phyloP scores from a whole-genome alignment of 2,113 vertebrate species.

The Amazona vittata region DNA sequence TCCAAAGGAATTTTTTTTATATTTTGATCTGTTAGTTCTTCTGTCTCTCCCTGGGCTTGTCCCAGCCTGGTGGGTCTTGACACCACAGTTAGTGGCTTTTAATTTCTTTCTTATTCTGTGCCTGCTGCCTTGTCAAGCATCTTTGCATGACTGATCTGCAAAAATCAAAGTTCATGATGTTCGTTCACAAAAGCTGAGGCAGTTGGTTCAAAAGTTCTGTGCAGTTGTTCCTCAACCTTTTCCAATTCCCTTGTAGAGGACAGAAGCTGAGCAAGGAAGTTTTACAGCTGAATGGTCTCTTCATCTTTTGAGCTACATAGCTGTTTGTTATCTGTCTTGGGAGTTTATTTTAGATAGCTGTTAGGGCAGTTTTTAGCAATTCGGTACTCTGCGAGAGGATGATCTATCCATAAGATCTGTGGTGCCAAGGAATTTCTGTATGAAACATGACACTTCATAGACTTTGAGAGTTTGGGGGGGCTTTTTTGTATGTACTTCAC shows the following conservation, averaged over 20 bases:
- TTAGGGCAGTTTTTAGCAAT: background rate
- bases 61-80: background rate
- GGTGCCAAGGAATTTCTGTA: background rate
- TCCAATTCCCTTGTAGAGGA: background rate
- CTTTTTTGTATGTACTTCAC: background rate
- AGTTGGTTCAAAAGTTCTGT: background rate
- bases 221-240: background rate
- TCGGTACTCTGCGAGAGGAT: background rate
- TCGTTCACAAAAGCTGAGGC: background rate
- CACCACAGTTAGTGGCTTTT: background rate
- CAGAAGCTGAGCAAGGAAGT: background rate
- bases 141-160: background rate
- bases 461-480: background rate
- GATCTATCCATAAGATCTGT: background rate
- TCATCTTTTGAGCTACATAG: background rate
- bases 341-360: background rate
- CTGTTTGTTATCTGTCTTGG: background rate
- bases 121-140: background rate
- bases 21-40: background rate
- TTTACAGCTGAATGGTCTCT: background rate
- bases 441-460: background rate
- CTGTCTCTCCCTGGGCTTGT: background rate
- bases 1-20: background rate
- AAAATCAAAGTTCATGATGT: background rate
- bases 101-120: background rate